These are phyloP conservation scores for Philopedon plagiatum DNA, from an alignment of 2,888 invertebrate species.

Conservation along the genomic window DNA sequence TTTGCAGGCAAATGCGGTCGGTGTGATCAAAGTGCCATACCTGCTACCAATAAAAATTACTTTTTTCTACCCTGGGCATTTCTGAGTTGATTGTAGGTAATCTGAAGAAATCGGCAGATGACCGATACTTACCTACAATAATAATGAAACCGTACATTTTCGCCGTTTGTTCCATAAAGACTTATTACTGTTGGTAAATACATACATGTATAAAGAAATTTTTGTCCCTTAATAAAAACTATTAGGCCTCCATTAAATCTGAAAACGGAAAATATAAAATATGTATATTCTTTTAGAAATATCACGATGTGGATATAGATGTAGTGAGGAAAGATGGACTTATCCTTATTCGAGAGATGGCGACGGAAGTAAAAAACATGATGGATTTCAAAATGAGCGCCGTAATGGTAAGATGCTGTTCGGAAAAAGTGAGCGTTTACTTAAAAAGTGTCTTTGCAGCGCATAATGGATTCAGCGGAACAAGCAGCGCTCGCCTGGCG, in stretches of 20 bases:
- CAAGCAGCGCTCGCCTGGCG: slow-evolving; percentile 84
- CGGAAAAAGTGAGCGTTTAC: neutral
- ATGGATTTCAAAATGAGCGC: slow-evolving; percentile 94
- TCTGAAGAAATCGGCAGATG: too few relatives aligned
- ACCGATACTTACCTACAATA: too few relatives aligned
- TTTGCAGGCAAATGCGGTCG: too few relatives aligned
- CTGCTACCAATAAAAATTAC: too few relatives aligned
- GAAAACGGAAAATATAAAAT: neutral
- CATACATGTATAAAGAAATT: too few relatives aligned
- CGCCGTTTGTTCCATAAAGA: too few relatives aligned
- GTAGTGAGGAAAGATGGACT: slow-evolving; percentile 89
- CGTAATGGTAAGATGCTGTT: slow-evolving; percentile 89
- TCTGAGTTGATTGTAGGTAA: neutral
- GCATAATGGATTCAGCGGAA: slow-evolving; percentile 93
- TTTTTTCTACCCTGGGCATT: too few relatives aligned
- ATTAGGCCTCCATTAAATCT: neutral
- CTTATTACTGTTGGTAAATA: too few relatives aligned
- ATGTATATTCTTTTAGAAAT: slow-evolving; percentile 76
- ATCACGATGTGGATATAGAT: slow-evolving; percentile 82
- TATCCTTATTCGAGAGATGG: slow-evolving; percentile 88
- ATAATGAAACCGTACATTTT: too few relatives aligned
- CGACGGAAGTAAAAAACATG: slow-evolving; percentile 92
- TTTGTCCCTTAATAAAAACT: too few relatives aligned
- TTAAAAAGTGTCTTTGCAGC: slow-evolving; percentile 71
- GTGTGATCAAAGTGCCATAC: too few relatives aligned